Evolutionary conservation across 2,888 invertebrate genomes (phyloP), one percentile per base, ranked within the genome.

Genomic region (Calliscelio sp.): DNA sequence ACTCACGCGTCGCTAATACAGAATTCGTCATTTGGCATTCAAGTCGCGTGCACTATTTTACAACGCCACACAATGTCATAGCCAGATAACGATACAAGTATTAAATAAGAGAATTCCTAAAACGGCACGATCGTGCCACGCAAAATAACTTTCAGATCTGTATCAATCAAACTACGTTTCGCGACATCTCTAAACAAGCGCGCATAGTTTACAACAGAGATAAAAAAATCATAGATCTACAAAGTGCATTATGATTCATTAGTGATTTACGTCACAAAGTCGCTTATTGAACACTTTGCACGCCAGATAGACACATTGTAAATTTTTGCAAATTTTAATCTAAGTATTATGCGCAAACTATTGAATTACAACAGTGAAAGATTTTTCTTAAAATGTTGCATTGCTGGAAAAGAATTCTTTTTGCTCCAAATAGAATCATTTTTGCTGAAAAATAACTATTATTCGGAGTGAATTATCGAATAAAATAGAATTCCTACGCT

Each of bases 141-240:
- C 22, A 59, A 77, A 66, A 49, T 25, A 53, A 61, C 16, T 70
- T 44, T 20, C 32, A 66, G 77, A 77, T 77, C 49, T 46, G 59
- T 77, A 77, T 77, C 68, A 51, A 51, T 68, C 16, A 55, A 68
- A 77, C 28, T 77, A 59, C 77, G 75, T 22, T 77, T 77, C 25
- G 68, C 51, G 59, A 41, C 44, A 25, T 28, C 18, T 24, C 49
- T 20, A 59, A 44, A 57, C n/a, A n/a, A n/a, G n/a, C n/a, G n/a
- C n/a, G n/a, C 53, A 44, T 35, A 22, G 18, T 35, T 57, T 46
- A 55, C 74, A 41, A 28, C 35, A 22, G 38, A 14, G 5, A 51
- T 28, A 16, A 22, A 5, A 18, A 73, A 63, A 41, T 16, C 11
- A 51, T 22, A n/a, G 20, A 41, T 55, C 75, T 65, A 46, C 35